Base-by-base conservation (phyloP, 2,888 invertebrate species). In the Rhagophthalmus giganteus region DNA sequence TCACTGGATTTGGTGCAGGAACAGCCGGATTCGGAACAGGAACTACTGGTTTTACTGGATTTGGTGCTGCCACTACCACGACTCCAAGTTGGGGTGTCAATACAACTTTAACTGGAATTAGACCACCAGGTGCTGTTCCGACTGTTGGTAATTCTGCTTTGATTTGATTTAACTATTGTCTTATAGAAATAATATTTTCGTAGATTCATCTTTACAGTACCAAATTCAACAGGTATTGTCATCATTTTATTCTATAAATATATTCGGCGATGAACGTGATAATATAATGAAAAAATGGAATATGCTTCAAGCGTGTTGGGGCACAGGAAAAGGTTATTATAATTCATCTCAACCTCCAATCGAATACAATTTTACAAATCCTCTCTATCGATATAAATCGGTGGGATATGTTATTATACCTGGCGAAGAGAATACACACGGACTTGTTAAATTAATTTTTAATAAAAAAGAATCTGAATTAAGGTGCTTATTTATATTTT, bases 261-360 rank as follows among this genome's bases (percentile, higher is more conserved):
- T 97, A 35, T 98, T 90, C 71, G 94, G 94, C 9, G 98, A 99
- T 72, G 98, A 99, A 70, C 79, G 97, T 24, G 98, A 99, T 71
- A 87, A 87, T 50, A 88, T 94, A 15, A 80, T 99, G 16, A 93
- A 94, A 1, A 90, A 91, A 69, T 95, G 95, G 89, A 99, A 99
- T 74, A 87, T 94, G 65, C 78, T 98, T 35, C 96, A 97, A 74
- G 90, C 91, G 0, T 83, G 87, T 55, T 90, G 90, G 89, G 93
- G 92, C 10, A 84, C 84, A 8, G 95, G 94, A 2, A 87, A 88
- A 72, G 85, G 87, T 0, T 93, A 87, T 70, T 94, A 90, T 71
- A 86, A 84, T 24, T 81, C 85, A 39, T 85, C 82, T 60, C 87
- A 87, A 3, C 86, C 84, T 1, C 87, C 93, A 0, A 82, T 95